A percentile compares a stretch with the other conserved stretches of the same genome.
These are phyloP conservation scores for Cyclopterus lumpus DNA, from an alignment of 2,797 vertebrate genomes.

Conservation along the genomic window DNA sequence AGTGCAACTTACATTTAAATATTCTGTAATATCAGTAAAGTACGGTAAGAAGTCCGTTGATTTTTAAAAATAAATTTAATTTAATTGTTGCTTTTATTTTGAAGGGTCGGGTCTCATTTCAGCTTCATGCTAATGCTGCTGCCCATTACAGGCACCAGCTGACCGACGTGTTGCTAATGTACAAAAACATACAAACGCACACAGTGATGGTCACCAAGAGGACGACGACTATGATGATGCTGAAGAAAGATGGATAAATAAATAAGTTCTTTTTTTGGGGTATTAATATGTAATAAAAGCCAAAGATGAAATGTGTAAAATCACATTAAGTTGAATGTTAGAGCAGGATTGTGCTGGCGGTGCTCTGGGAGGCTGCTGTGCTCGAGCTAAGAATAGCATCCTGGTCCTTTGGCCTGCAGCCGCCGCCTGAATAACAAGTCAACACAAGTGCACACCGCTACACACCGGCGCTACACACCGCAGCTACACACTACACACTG, in stretches of 20 bases:
- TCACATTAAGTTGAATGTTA: background rate
- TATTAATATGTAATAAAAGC: background rate
- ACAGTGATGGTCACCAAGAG: background rate
- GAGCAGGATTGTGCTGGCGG: background rate
- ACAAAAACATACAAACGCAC: background rate
- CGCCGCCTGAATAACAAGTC: conserved; percentile 59
- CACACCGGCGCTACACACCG: conserved; percentile 19
- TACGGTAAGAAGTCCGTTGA: background rate
- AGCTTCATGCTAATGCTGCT: conserved; percentile 37
- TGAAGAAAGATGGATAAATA: background rate
- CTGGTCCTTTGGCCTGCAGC: conserved; percentile 65
- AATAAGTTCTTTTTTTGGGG: background rate
- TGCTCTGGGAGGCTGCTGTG: conserved; percentile 54
- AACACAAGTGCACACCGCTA: conserved; percentile 30
- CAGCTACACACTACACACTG: too few species aligned
- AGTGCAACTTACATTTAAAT: background rate
- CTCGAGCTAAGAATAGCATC: conserved; percentile 68
- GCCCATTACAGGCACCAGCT: conserved; percentile 17
- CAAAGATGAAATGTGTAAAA: background rate
- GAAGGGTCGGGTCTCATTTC: background rate
- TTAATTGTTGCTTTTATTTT: conserved; percentile 3
- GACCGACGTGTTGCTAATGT: conserved; percentile 53
- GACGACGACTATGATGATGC: background rate
- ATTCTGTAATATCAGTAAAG: background rate
- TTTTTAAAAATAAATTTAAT: background rate